Evolutionary conservation across 35 echinoderm and acorn worm species (phyloP).

Genomic region (Lytechinus variegatus): DNA sequence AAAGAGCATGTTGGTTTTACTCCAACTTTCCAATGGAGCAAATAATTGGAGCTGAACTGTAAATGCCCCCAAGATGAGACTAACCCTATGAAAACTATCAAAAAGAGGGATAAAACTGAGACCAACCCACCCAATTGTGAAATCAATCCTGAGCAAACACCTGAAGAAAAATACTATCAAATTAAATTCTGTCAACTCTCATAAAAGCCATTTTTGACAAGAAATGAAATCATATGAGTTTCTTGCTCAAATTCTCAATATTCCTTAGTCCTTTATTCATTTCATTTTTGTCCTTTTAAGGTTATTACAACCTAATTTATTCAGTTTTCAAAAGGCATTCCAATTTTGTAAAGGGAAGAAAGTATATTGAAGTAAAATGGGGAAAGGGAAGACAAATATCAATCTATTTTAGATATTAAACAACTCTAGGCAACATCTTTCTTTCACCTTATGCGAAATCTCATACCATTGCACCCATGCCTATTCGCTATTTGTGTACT

Average conservation of each 20-base stretch:
- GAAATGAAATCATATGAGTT: neutral
- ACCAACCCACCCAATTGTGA: neutral
- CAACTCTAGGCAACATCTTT: too few relatives aligned
- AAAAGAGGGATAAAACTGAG: neutral
- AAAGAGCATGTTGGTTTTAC: neutral
- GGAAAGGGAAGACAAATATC: too few relatives aligned
- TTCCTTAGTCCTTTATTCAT: neutral
- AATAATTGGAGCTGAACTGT: neutral
- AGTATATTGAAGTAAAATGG: too few relatives aligned
- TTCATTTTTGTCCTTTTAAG: neutral
- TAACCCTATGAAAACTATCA: neutral
- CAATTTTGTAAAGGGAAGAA: too few relatives aligned
- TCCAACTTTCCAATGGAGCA: neutral
- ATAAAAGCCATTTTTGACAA: neutral
- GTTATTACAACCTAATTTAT: too few relatives aligned
- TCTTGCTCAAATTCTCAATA: neutral
- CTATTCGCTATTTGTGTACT: too few relatives aligned
- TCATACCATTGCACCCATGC: too few relatives aligned
- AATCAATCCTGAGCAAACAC: conserved; percentile 6
- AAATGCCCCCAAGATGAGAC: neutral
- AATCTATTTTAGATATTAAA: too few relatives aligned
- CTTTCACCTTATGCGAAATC: too few relatives aligned
- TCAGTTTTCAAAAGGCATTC: too few relatives aligned
- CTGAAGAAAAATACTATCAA: conserved; percentile 14
- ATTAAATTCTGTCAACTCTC: neutral